Base-by-base conservation (phyloP, 2,888 invertebrate genomes). In the Schizotus pectinicornis region DNA sequence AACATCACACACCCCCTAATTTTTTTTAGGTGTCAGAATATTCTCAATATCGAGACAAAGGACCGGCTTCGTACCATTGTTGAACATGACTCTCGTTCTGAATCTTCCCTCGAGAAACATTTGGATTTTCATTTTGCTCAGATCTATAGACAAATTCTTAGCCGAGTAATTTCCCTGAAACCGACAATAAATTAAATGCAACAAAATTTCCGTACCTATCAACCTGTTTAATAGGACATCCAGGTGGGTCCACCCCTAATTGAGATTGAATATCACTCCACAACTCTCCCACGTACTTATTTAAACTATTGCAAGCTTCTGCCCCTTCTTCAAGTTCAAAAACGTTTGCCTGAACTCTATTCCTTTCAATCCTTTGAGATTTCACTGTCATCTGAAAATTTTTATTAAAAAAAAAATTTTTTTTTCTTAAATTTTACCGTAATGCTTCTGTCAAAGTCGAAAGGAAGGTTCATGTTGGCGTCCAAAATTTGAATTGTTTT, bases 21-120 rank as follows among this genome's bases (percentile, higher is more conserved):
- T n/a, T 6, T 39, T 39, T 31, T 55, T 56, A 8, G 56, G 56
- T 32, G 14, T 7, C 9, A 56, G 9, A 22, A 34, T 13, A 30
- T 43, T 36, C 3, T 7, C 37, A 11, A 49, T 42, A 9, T 56
- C 56, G 8, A 11, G 7, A 36, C 56, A 56, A 12, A 35, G 43
- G 8, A 56, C n/a, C 7, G 38, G 31, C 13, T 38, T 42, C 3
- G 42, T 37, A 2, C 2, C 8, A 9, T 49, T 36, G 9, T 56
- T 49, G 1, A 56, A 36, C 8, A 49, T 22, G 1, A 50, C 33
- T 12, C 50, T 38, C 1, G 49, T 49, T 12, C 32, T 31, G 22
- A 56, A 56, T 13, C 12, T 12, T 12, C 56, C 56, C 37, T 56
- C 56, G 7, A 56, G 11, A 6, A 56, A 34, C 56, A 56, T 56